phyloP scores from a whole-genome alignment of 2,797 vertebrate genomes.

The Semaprochilodus insignis region DNA sequence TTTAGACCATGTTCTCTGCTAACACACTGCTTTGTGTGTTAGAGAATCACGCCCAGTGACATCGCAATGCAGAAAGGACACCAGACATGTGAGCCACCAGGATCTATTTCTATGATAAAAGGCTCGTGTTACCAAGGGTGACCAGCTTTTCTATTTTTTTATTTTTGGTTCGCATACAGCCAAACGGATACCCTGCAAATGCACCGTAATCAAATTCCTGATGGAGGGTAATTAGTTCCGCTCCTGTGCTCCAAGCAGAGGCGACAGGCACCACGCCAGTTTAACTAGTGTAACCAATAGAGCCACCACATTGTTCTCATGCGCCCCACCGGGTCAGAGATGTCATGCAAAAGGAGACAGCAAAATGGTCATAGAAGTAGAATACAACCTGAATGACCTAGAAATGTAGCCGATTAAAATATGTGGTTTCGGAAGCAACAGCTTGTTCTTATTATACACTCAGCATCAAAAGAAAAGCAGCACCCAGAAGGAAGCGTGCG shows the following conservation, averaged over 20 bases:
- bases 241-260: conserved; percentile 41
- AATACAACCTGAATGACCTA: neutral
- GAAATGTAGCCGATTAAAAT: no score
- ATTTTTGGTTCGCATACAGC: neutral
- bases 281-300: conserved; percentile 20
- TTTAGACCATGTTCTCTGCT: conserved; percentile 13
- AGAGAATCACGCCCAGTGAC: conserved; percentile 23
- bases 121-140: conserved; percentile 53
- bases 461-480: no score
- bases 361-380: neutral
- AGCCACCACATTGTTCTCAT: conserved; percentile 58
- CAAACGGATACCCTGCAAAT: conserved; percentile 49
- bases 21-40: neutral
- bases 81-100: conserved; percentile 28
- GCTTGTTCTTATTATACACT: neutral
- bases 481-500: no score
- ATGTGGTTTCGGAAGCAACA: neutral
- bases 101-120: conserved; percentile 58
- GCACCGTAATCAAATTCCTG: conserved; percentile 61
- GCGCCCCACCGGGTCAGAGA: conserved; percentile 19
- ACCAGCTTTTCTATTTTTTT: conserved; percentile 9
- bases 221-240: conserved; percentile 61
- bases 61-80: conserved; percentile 24
- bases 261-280: conserved; percentile 46
- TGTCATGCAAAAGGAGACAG: neutral